Conservation (phyloP, 2,797 vertebrate species). For the Crenichthys baileyi region DNA sequence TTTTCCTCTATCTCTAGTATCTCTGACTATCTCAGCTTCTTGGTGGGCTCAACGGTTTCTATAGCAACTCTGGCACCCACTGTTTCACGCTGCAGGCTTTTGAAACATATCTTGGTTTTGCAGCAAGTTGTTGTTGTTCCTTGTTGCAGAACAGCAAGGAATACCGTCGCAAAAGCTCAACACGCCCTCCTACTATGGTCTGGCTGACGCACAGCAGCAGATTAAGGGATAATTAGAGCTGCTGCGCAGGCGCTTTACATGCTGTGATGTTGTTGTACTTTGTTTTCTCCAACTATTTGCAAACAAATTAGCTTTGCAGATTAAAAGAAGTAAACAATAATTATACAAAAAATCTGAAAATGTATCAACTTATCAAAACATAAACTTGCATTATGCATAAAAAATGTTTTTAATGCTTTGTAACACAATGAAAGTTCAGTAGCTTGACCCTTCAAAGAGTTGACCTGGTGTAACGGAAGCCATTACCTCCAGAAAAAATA, state of each 20-base stretch:
- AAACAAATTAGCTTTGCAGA: not conserved
- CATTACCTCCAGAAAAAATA: no score
- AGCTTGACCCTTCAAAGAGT: not conserved
- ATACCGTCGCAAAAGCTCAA: conserved; percentile 40
- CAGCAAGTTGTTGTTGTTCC: conserved; percentile 25
- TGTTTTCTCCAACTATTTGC: conserved; percentile 3
- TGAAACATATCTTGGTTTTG: conserved; percentile 44
- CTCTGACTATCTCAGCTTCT: conserved; percentile 58
- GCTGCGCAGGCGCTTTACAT: conserved; percentile 18
- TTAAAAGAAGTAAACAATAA: not conserved
- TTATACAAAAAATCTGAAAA: not conserved
- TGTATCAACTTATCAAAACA: not conserved
- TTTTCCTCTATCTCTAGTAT: conserved; percentile 28
- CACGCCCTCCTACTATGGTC: conserved; percentile 26
- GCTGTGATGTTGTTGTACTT: conserved; percentile 6
- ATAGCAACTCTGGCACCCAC: conserved; percentile 65
- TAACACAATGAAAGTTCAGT: not conserved
- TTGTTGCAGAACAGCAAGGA: conserved; percentile 30
- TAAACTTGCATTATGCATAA: not conserved
- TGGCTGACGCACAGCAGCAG: conserved; percentile 23
- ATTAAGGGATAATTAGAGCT: conserved; percentile 44
- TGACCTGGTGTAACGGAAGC: not conserved
- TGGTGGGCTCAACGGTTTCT: conserved; percentile 62
- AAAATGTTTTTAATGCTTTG: not conserved
- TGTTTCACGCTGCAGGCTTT: conserved; percentile 33